phyloP scores from a whole-genome alignment of 2,888 invertebrate species.

The Chrysodeixis includens region DNA sequence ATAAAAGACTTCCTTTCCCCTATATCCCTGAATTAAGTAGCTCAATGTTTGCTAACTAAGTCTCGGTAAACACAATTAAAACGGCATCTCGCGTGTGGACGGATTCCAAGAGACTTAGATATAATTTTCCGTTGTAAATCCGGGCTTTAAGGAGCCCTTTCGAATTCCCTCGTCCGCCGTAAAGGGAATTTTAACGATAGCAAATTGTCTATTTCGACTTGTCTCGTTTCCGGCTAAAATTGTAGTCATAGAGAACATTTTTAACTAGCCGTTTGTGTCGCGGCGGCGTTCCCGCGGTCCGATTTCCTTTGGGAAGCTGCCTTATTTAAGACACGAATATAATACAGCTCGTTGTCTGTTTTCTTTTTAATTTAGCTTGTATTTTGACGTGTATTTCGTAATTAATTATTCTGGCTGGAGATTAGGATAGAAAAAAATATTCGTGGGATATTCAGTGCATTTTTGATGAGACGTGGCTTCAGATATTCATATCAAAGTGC shows the following conservation, averaged over 20 bases:
- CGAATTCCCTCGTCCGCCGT: conserved; percentile 69
- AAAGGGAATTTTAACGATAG: conserved; percentile 72
- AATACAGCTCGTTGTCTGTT: conserved; percentile 17
- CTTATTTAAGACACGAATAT: conserved; percentile 31
- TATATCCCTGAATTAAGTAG: conserved; percentile 74
- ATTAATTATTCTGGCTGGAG: conserved; percentile 18
- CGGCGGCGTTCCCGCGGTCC: conserved; percentile 26
- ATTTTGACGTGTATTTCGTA: conserved; percentile 23
- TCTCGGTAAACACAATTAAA: conserved; percentile 85
- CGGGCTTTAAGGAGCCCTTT: conserved; percentile 74
- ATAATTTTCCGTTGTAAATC: conserved; percentile 82
- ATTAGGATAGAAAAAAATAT: conserved; percentile 27
- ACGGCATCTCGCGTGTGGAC: conserved; percentile 80
- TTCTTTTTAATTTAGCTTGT: conserved; percentile 38
- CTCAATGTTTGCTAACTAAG: conserved; percentile 79
- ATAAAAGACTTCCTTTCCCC: conserved; percentile 64
- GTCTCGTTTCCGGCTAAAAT: conserved; percentile 43
- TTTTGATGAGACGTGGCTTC: conserved; percentile 34
- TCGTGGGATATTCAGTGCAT: conserved; percentile 25
- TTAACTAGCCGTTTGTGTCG: conserved; percentile 31
- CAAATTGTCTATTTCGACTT: conserved; percentile 59
- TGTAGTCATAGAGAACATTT: conserved; percentile 38
- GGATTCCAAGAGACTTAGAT: conserved; percentile 77
- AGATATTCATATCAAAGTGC: conserved; percentile 37
- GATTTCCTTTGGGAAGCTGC: conserved; percentile 46